Evolutionary conservation across 2,797 vertebrate genomes (phyloP), one percentile per base, ranked within the genome.

Genomic region (Anguilla anguilla): DNA sequence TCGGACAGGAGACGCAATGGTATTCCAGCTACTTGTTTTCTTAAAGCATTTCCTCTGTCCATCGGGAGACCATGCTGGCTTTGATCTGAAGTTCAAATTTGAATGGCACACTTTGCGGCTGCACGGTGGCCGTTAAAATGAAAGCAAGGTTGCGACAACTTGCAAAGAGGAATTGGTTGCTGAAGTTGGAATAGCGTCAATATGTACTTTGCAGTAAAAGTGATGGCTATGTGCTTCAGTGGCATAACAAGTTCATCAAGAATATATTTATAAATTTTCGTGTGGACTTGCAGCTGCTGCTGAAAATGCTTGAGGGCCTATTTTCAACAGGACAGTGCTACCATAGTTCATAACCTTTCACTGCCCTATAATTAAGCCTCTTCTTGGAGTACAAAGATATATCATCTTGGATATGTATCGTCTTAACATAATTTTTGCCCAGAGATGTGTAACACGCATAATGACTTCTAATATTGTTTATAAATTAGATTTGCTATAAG

Each of bases 241-340:
- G n/a, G 10, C 64, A 67, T 7, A 35, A 13, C 31, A 74, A 35
- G 69, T 74, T 74, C 31, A 31, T 74, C 69, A 74, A 74, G 31
- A 74, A 74, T 74, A 74, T 74, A 22, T 17, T 82, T 82, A 51
- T 74, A 74, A 74, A 74, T 74, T 28, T 31, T 74, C 69, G 13
- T 35, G 88, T 91, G 89, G 92, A 92, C 91, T 90, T 86, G 88
- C 92, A 94, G 95, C 93, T 95, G 94, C 91, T 90, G 15, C 3
- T 91, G 86, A 90, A 93, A 87, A 88, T 89, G 86, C 88, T 83
- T 67, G 74, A 90, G 87, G 86, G 86, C 92, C 91, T 92, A 91
- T 93, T 91, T 93, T 93, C 91, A 92, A 91, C 90, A 90, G 83
- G 28, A 84, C 89, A 86, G 87, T 89, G 84, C 89, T 85, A 89